Base-by-base conservation (phyloP, 2,113 vertebrate genomes). In the Nansenia antarctica region DNA sequence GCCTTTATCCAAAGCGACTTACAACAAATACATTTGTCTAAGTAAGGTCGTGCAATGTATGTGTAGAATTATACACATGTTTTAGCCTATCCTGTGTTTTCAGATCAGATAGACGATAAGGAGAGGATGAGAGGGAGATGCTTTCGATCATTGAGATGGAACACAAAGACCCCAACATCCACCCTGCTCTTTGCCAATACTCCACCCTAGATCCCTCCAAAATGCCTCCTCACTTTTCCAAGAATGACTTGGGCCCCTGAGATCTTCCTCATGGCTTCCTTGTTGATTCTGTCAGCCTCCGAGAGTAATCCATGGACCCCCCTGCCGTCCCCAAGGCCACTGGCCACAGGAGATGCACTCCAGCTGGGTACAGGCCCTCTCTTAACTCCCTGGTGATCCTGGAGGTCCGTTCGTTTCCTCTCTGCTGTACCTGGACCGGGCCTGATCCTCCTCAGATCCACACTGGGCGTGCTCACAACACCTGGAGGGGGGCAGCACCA, bases 191-290 rank as follows among this genome's bases (percentile, higher is more conserved):
- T 18, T 45, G 42, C 42, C 42, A n/a, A n/a, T n/a, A n/a, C 53
- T 55, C 53, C 5, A 5, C 26, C 54, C 31, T 32, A 31, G 27
- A 12, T 31, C 55, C 55, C n/a, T 11, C 29, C 55, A 31, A n/a
- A 34, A 2, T 8, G 0, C 20, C 20, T 30, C n/a, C 79, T 81
- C 62, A 91, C 90, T 83, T 90, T 86, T 70, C 70, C 82, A 35
- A 79, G 58, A 39, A 77, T 29, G 30, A 68, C 47, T 29, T 80
- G 85, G 53, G 54, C 79, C 27, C 81, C 67, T 0, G 91, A 86
- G 67, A 77, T 91, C 85, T 92, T 97, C 72, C 89, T 90, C 0
- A 89, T 81, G 11, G 92, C 88, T 22, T 93, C 93, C 83, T 92
- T 93, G 72, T 90, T 89, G 47, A 88, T 85, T 57, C 91, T 87